Percentiles rank a stretch among this genome's conserved stretches.
These are phyloP conservation scores for Stylophora pistillata DNA, from an alignment of 64 coral and sea anemone genomes.

Conservation along the genomic window DNA sequence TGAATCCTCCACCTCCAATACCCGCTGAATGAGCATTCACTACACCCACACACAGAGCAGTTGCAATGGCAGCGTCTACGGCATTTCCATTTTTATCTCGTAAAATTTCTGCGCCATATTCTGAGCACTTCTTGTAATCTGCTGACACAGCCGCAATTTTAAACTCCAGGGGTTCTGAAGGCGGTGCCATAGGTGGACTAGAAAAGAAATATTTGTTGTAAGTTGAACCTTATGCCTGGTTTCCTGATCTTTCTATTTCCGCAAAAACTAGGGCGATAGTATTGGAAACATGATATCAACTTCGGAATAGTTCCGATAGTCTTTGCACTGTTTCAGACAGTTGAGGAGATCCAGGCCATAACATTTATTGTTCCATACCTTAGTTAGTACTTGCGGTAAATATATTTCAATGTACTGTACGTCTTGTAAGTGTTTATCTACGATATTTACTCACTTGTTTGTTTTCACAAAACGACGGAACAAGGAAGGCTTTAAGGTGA, in stretches of 20 bases:
- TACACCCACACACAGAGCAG: conserved; percentile 69
- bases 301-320: too few species aligned
- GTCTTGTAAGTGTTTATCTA: too few species aligned
- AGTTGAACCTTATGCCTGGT: background rate
- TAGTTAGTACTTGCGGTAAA: too few species aligned
- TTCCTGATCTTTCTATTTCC: background rate
- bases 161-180: conserved; percentile 33
- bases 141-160: conserved; percentile 57
- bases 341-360: too few species aligned
- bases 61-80: conserved; percentile 67
- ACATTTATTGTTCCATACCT: too few species aligned
- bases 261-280: background rate
- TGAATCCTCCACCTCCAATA: conserved; percentile 73
- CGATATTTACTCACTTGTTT: too few species aligned
- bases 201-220: background rate
- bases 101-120: conserved; percentile 47
- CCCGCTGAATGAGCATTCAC: conserved; percentile 68
- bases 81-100: conserved; percentile 47
- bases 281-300: too few species aligned
- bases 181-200: background rate
- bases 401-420: too few species aligned
- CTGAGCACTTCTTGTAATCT: conserved; percentile 64
- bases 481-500: too few species aligned
- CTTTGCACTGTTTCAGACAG: too few species aligned
- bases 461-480: too few species aligned